These are phyloP conservation scores for Spodoptera frugiperda DNA, from an alignment of 1,140 invertebrate genomes.

Conservation along the genomic window DNA sequence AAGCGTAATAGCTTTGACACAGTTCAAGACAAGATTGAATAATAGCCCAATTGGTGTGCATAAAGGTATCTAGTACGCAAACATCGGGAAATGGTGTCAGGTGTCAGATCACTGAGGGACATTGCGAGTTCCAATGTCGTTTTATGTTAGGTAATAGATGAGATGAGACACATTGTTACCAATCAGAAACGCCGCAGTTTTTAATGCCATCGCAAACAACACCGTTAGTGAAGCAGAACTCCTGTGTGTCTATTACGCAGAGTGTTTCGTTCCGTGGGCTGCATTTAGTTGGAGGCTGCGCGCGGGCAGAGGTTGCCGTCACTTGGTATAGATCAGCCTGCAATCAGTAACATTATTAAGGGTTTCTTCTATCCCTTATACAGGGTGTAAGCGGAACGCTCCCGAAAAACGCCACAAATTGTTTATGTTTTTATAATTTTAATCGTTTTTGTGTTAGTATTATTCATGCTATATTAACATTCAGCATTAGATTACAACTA, in stretches of 20 bases:
- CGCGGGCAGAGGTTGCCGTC: conserved; percentile 69
- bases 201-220: conserved; percentile 80
- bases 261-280: conserved; percentile 65
- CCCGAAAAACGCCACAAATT: too few relatives aligned
- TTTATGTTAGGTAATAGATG: background rate
- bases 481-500: too few relatives aligned
- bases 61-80: background rate
- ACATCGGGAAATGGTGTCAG: background rate
- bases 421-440: too few relatives aligned
- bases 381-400: too few relatives aligned
- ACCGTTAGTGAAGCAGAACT: conserved; percentile 76
- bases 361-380: too few relatives aligned
- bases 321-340: conserved; percentile 76
- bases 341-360: conserved; percentile 20
- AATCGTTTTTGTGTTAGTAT: too few relatives aligned
- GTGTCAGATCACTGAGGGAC: background rate
- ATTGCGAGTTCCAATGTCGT: background rate
- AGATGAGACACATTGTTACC: conserved; percentile 53
- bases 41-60: conserved; percentile 17
- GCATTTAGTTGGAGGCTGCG: conserved; percentile 55
- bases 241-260: conserved; percentile 55
- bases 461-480: too few relatives aligned
- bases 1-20: conserved; percentile 13
- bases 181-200: conserved; percentile 76
- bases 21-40: conserved; percentile 12